Evolutionary conservation across 1,140 invertebrate species (phyloP), one percentile per base, ranked within the genome.

Genomic region (Drosophila murphyi): DNA sequence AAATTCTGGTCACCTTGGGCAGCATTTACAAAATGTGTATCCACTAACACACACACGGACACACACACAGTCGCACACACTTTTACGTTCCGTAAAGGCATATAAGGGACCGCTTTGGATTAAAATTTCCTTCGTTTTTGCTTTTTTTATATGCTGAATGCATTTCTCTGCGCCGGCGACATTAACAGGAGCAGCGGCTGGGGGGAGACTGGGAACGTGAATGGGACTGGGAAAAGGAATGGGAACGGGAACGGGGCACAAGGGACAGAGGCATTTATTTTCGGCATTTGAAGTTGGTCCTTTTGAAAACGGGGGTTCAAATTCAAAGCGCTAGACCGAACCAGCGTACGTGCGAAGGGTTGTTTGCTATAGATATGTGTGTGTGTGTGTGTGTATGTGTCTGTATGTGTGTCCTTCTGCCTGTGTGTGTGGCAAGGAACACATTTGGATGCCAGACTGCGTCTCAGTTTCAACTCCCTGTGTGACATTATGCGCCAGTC

Each of bases 281-380:
- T 88, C 85, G 85, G 85, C 86, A 88, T 88, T 88, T 88, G 85
- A 88, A 88, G 85, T 88, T 88, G 77, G 85, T 88, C 85, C 85
- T 88, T 88, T 88, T 75, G 76, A 83, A 82, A 89, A 89, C 83
- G 74, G 85, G 85, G 85, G 85, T 88, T 88, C 81, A 80, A 88
- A 89, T 88, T 88, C 83, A 88, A 88, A 88, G 83, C 77, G 83
- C 76, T 88, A 87, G 83, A 88, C 83, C 79, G 83, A 88, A 77
- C 82, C 73, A 81, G 51, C 72, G 68, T 72, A 72, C 57, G 74
- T 82, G 74, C 82, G 80, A 86, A 86, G 82, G 82, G 82, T 86
- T 86, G 82, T 72, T 82, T 60, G 45, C 28, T 20, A 41, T 37
- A 56, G 39, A 50, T 34, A 29, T 48, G 12, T 43, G 51, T 51